These are phyloP conservation scores for Echiichthys vipera DNA, from an alignment of 2,797 vertebrate species.

Conservation along the genomic window DNA sequence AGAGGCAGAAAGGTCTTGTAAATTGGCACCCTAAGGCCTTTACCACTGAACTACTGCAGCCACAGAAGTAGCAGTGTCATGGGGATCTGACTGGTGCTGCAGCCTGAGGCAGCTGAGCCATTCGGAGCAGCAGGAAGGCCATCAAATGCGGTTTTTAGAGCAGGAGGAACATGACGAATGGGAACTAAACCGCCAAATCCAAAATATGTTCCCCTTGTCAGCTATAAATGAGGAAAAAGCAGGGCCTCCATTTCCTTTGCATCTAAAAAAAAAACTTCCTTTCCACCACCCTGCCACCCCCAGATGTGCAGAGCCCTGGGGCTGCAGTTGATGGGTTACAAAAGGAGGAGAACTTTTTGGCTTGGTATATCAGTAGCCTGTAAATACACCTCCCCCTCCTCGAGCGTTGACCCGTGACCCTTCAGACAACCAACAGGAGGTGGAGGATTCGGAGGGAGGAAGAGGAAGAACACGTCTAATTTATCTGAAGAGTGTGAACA, in stretches of 20 bases:
- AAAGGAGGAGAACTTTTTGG: conserved; percentile 35
- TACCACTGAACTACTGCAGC: conserved; percentile 19
- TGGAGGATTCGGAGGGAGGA: background rate
- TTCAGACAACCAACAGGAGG: conserved; percentile 19
- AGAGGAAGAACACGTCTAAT: conserved; percentile 21
- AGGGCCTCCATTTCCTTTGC: background rate
- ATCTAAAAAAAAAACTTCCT: conserved; percentile 4
- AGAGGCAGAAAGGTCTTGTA: conserved; percentile 49
- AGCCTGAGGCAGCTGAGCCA: conserved; percentile 8
- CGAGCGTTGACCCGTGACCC: conserved; percentile 32
- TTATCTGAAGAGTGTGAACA: conserved; percentile 42
- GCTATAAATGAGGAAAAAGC: conserved; percentile 1
- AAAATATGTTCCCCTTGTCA: conserved; percentile 14
- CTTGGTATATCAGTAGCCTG: conserved; percentile 34
- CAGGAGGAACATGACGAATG: conserved; percentile 3
- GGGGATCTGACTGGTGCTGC: conserved; percentile 11
- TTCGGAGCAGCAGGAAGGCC: conserved; percentile 10
- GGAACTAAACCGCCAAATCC: conserved; percentile 3
- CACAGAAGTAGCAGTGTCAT: conserved; percentile 38
- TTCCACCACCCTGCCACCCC: background rate
- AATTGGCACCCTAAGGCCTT: conserved; percentile 61
- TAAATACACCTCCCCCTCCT: conserved; percentile 26
- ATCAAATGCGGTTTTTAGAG: conserved; percentile 17
- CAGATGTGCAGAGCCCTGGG: conserved; percentile 25
- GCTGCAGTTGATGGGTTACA: conserved; percentile 25